phyloP scores from a whole-genome alignment of 2,888 invertebrate species.

The Amblyjoppa proteus region DNA sequence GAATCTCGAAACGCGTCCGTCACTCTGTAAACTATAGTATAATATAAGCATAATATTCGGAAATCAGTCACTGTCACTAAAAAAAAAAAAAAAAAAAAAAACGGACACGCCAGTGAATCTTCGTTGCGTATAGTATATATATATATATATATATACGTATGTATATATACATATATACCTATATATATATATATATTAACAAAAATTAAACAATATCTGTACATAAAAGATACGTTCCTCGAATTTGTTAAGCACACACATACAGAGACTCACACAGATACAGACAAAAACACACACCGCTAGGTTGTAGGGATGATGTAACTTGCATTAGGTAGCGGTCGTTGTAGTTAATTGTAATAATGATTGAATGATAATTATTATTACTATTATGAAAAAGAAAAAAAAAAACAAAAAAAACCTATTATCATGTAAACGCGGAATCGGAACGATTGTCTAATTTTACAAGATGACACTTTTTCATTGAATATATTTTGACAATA shows the following conservation, averaged over 20 bases:
- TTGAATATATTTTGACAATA: conserved; percentile 83
- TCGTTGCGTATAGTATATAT: conserved; percentile 56
- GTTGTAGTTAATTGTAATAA: conserved; percentile 76
- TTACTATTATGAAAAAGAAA: conserved; percentile 68
- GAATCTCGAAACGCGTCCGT: conserved; percentile 42
- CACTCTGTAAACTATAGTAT: conserved; percentile 56
- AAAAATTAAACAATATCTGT: conserved; percentile 69
- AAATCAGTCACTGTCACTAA: conserved; percentile 58
- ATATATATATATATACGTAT: not conserved
- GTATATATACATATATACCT: conserved; percentile 25
- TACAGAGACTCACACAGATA: conserved; percentile 41
- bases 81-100: conserved; percentile 30
- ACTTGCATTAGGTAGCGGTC: conserved; percentile 81
- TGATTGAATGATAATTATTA: conserved; percentile 75
- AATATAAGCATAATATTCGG: conserved; percentile 38
- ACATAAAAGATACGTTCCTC: conserved; percentile 79
- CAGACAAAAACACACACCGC: conserved; percentile 72
- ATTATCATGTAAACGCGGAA: conserved; percentile 76
- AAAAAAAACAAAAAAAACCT: conserved; percentile 46
- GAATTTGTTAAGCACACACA: conserved; percentile 69
- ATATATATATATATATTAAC: conserved; percentile 29
- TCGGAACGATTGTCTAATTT: conserved; percentile 81
- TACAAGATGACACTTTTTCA: conserved; percentile 81
- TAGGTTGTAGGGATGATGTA: conserved; percentile 79
- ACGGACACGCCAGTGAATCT: conserved; percentile 43